Evolutionary conservation across 2,113 vertebrate species (phyloP), one percentile per base, ranked within the genome.

Genomic region (Halcyon malimbica): DNA sequence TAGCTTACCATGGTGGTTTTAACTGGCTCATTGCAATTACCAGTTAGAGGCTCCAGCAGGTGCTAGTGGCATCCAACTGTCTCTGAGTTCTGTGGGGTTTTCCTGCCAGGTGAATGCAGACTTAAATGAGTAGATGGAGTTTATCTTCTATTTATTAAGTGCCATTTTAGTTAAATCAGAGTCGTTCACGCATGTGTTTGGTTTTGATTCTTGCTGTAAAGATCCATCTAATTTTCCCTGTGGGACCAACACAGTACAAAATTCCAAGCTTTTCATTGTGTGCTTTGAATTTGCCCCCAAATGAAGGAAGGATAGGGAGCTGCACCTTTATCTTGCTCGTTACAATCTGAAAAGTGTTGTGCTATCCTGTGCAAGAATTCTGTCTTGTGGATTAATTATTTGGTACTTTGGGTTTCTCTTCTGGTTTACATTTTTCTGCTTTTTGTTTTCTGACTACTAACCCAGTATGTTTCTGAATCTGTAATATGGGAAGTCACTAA

Each of bases 1-100:
- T 80, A 62, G 65, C 16, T 59, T 48, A 11, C 35, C 2, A 0
- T 20, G 44, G 8, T 83, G 46, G n/a, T 33, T 86, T 11, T 19
- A 35, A 4, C 3, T 51, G 42, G n/a, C n/a, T 85, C 63, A 19
- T 59, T 29, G 29, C 37, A 78, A 64, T 23, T 25, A 33, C 48
- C 48, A 31, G 14, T 62, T 44, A 16, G 53, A 77, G 33, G 42
- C 78, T 90, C 28, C 59, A 70, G 71, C 37, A 76, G 88, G 83
- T 93, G 79, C 42, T 67, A 21, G 50, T 0, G 1, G 28, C 60
- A 33, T 77, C 62, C 1, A 0, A 9, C 67, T 87, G 12, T 26
- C 48, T 50, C 70, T n/a, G 54, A 35, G 26, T 0, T 0, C 53
- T 29, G 4, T 0, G 0, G n/a, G 31, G 31, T 44, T 86, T 80